Percentiles rank a stretch among this genome's conserved stretches.
Conservation (phyloP, 1,140 invertebrate species). For the Subanguina moxae region DNA sequence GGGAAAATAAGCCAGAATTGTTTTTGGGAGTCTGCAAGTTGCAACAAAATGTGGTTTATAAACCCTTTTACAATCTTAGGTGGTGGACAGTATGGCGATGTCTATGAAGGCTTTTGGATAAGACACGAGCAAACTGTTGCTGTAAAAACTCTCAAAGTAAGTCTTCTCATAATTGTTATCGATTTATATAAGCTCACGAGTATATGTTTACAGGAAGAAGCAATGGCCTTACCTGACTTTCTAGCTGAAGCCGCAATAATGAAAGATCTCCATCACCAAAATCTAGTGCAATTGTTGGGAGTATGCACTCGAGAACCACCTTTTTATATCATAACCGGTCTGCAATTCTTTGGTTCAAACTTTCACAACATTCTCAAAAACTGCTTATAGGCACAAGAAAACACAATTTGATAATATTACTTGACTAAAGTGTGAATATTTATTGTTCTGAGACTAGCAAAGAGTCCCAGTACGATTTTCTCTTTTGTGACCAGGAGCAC, state of each 20-base stretch:
- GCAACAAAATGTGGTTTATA: no score
- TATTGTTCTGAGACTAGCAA: no score
- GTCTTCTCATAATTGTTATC: constrained; percentile 60
- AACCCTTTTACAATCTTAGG: constrained; percentile 60
- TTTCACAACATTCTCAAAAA: neutral
- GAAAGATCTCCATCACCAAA: constrained; percentile 99
- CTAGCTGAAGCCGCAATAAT: constrained; percentile 97
- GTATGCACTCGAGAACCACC: constrained; percentile 95
- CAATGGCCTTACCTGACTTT: constrained; percentile 98
- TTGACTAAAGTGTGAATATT: no score
- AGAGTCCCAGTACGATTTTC: no score
- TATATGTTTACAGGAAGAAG: constrained; percentile 72
- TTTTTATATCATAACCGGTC: constrained; percentile 93
- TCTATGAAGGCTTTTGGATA: constrained; percentile 98
- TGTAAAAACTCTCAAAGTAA: constrained; percentile 86
- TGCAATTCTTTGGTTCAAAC: constrained; percentile 60
- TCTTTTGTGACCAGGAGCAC: no score
- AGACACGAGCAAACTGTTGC: constrained; percentile 88
- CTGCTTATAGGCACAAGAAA: no score
- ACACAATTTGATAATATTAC: no score
- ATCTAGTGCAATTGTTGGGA: constrained; percentile 89
- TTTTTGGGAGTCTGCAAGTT: no score
- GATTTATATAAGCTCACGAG: constrained; percentile 5
- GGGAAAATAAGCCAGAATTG: no score
- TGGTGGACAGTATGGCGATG: constrained; percentile 96